Percentiles rank a stretch among this genome's conserved stretches.
Evolutionary conservation across 2,888 invertebrate species (phyloP).

Genomic region (Drosophila flavopinicola): DNA sequence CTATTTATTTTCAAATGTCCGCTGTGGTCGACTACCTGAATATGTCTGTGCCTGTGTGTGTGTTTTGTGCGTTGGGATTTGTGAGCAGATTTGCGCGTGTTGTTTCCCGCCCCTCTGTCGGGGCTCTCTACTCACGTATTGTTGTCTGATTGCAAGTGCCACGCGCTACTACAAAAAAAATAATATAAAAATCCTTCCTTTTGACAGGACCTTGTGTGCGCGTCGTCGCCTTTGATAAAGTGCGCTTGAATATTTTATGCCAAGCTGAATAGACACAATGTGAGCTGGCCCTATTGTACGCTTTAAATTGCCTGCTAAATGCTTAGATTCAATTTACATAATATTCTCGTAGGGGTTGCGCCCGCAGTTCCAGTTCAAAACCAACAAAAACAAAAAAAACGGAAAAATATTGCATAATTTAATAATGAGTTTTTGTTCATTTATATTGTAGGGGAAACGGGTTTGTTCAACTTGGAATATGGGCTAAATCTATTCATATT

Average conservation of each 20-base stretch:
- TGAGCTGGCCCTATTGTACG: slow-evolving; percentile 42
- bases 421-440: slow-evolving; percentile 32
- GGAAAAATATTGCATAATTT: slow-evolving; percentile 38
- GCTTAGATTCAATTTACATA: slow-evolving; percentile 72
- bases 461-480: slow-evolving; percentile 8
- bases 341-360: slow-evolving; percentile 52
- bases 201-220: slow-evolving; percentile 45
- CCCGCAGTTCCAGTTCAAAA: slow-evolving; percentile 43
- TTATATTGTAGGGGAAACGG: background rate
- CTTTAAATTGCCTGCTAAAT: slow-evolving; percentile 55
- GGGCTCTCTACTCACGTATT: slow-evolving; percentile 33
- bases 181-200: slow-evolving; percentile 26
- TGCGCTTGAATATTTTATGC: slow-evolving; percentile 61
- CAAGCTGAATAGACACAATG: slow-evolving; percentile 41
- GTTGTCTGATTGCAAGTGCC: slow-evolving; percentile 48
- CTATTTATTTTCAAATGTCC: slow-evolving; percentile 47
- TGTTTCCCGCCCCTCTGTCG: slow-evolving; percentile 25
- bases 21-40: slow-evolving; percentile 50
- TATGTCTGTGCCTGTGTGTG: background rate
- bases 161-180: slow-evolving; percentile 38
- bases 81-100: slow-evolving; percentile 48
- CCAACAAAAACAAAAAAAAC: slow-evolving; percentile 3
- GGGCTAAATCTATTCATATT: background rate
- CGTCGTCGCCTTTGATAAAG: slow-evolving; percentile 74
- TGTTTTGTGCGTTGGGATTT: slow-evolving; percentile 41